Base-by-base conservation (phyloP, 2,113 vertebrate genomes). In the Lampris megalopsis region DNA sequence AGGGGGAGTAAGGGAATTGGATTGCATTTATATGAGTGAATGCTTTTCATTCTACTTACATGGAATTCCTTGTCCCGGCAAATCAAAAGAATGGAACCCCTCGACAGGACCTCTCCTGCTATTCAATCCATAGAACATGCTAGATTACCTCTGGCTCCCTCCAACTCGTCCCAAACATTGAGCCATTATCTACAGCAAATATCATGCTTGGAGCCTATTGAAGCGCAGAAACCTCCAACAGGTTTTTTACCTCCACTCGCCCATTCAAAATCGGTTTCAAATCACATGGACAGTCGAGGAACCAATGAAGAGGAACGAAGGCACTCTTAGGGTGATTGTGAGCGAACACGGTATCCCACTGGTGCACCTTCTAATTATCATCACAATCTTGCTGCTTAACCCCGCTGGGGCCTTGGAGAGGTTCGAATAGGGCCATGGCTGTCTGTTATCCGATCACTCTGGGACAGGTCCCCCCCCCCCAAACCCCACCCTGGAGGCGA, bases 311-410 rank as follows among this genome's bases (percentile, higher is more conserved):
- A 82, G 81, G 75, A 85, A 85, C 74, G 67, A 83, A 72, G 63
- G 76, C 64, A 66, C 66, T 71, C 88, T 81, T 70, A 65, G 73
- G 24, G 62, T 54, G 61, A 77, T 58, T 80, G 78, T 82, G 59
- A 74, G 63, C 9, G 61, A 74, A 80, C 83, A 81, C 2, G 62
- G 61, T 65, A 49, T 84, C 76, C 83, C 57, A 77, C 78, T 83
- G 84, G 47, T 83, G 74, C 63, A 70, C 60, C 75, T 77, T 75
- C 79, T 89, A 84, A 91, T 88, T 84, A 88, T 75, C 69, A 79
- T 61, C 72, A 71, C 66, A 75, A 75, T 69, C 57, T 78, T 75
- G 36, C 57, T 63, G 69, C 48, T 69, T 59, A 72, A 82, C 76
- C 70, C 77, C 70, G 52, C 62, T 66, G 76, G 64, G 65, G 83